Base-by-base conservation (phyloP, 2,113 vertebrate genomes). In the Plectropomus leopardus region DNA sequence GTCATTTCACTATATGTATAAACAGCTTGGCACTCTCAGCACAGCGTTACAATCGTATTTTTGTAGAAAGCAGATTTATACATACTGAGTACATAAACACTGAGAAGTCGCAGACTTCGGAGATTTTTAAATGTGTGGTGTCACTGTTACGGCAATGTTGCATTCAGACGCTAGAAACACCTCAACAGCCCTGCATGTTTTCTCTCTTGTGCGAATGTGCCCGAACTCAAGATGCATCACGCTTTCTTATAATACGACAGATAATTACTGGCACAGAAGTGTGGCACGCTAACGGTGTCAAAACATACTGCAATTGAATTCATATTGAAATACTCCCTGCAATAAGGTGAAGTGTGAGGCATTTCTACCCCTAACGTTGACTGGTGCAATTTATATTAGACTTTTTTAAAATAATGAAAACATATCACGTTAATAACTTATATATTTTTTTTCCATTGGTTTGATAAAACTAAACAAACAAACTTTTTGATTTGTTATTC, bases 51-150 rank as follows among this genome's bases (percentile, higher is more conserved):
- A 84, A 83, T 85, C 84, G 24, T 69, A 32, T 50, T 76, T 57
- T 63, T 81, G 60, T 82, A 83, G 78, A 89, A 85, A 90, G 68
- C 78, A 68, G 36, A 82, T 83, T 59, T 77, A 75, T 69, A 85
- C 48, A 85, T 44, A 21, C 72, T 19, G 13, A 70, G 68, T 74
- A n/a, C n/a, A n/a, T n/a, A 68, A 80, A 83, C 71, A 70, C 53
- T 26, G 55, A 82, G 64, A 76, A 88, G 82, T 83, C 82, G 60
- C 78, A 82, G 82, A 83, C 88, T 50, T 77, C 71, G 4, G 30
- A 26, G 13, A 36, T 55, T 70, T 71, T 19, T n/a, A 85, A 83
- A 81, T 47, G 69, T 26, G 64, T 54, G 53, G 59, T 23, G 68
- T 80, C 68, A 78, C 54, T 21, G 59, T 58, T 53, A 63, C 34